A percentile compares a stretch with the other conserved stretches of the same genome.
These are phyloP conservation scores for Gallirallus australis DNA, from an alignment of 2,797 vertebrate genomes.

Conservation along the genomic window DNA sequence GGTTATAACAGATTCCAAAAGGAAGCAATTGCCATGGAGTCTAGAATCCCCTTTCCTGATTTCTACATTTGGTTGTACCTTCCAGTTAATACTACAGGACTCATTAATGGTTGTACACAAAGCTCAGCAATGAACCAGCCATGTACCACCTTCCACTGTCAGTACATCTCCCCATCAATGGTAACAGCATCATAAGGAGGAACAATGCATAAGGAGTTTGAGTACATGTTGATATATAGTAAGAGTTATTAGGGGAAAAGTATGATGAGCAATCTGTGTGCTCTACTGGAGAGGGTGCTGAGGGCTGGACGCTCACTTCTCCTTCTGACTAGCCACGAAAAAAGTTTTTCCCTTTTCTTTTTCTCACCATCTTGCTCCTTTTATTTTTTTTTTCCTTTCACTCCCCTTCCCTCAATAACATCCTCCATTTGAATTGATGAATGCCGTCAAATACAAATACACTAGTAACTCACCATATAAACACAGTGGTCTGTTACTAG, in stretches of 20 bases:
- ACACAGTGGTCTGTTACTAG: neutral
- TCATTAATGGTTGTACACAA: neutral
- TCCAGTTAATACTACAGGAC: neutral
- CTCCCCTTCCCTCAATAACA: neutral
- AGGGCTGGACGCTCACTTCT: neutral
- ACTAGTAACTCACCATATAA: neutral
- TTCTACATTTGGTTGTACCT: neutral
- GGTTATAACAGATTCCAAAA: neutral
- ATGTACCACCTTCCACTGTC: neutral
- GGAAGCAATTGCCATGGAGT: neutral
- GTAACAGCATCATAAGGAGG: neutral
- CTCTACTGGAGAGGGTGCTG: neutral
- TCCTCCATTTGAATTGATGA: neutral
- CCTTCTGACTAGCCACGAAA: fast-evolving
- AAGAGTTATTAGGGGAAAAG: neutral
- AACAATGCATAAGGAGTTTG: neutral
- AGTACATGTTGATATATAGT: neutral
- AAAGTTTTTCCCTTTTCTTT: neutral
- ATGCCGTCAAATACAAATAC: fast-evolving
- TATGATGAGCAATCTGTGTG: neutral
- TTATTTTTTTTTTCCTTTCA: neutral
- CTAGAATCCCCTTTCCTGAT: neutral
- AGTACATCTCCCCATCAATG: fast-evolving
- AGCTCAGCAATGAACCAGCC: neutral
- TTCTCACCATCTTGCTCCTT: neutral